phyloP scores from a whole-genome alignment of 2,113 vertebrate genomes.

The Opisthocomus hoazin region DNA sequence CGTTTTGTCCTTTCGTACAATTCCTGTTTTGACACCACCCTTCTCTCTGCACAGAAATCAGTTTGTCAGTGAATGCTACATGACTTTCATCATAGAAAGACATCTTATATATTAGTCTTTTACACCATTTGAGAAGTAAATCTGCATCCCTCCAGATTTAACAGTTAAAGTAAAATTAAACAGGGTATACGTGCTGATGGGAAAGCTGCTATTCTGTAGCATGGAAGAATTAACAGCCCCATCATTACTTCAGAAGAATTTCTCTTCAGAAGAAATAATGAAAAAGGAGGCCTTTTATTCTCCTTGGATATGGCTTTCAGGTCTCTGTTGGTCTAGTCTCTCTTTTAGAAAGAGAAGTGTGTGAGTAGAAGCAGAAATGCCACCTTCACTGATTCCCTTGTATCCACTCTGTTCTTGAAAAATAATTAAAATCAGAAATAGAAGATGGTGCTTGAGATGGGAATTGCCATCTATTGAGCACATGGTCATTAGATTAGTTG shows the following conservation, averaged over 20 bases:
- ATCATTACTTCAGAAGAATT: slow-evolving; percentile 42
- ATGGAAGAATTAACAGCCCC: not conserved
- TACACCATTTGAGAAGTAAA: slow-evolving; percentile 28
- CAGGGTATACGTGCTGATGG: not conserved
- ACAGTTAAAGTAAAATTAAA: slow-evolving; percentile 18
- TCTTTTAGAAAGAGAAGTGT: not conserved
- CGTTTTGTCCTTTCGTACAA: not conserved
- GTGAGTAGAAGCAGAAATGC: not conserved
- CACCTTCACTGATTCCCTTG: not conserved
- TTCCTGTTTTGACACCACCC: not conserved
- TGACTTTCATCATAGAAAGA: slow-evolving; percentile 2
- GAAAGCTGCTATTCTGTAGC: not conserved
- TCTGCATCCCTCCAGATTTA: not conserved
- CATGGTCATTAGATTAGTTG: not conserved
- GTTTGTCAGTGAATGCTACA: not conserved
- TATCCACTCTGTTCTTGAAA: not conserved
- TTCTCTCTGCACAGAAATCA: slow-evolving; percentile 1
- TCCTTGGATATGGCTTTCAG: slow-evolving; percentile 24
- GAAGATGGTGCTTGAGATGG: not conserved
- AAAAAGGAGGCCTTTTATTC: slow-evolving; percentile 26
- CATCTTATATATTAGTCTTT: slow-evolving; percentile 9
- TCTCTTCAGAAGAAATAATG: slow-evolving; percentile 24
- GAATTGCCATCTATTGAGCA: not conserved
- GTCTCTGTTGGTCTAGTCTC: not conserved
- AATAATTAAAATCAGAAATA: slow-evolving; percentile 43